Evolutionary conservation across 2,888 invertebrate species (phyloP), one percentile per base, ranked within the genome.

Genomic region (Parnassius mnemosyne): DNA sequence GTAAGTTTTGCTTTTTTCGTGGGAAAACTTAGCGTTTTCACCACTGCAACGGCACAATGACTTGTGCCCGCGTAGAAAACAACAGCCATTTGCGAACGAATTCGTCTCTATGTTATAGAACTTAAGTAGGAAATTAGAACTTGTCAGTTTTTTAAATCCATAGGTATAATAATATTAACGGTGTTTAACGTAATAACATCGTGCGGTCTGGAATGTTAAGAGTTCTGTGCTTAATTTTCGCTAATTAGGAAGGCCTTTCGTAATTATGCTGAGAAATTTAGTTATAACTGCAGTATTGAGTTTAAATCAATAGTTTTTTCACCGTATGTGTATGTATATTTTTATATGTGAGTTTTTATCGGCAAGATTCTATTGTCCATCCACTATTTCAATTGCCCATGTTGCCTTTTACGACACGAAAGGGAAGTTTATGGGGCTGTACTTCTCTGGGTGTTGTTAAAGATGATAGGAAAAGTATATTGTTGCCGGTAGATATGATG

Each of bases 1-100:
- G 77, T 73, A 74, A 79, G 80, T 85, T 89, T 89, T 85, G 85
- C 87, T 88, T 89, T 88, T 89, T 89, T 87, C 88, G 89, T 88
- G 89, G 85, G 90, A 89, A 89, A 80, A 76, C 74, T 70, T 70
- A 69, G 69, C 80, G 83, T 89, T 89, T 89, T 89, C 89, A 85
- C 87, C 79, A 76, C 78, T 78, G 74, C 73, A 69, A 66, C 68
- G 61, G 69, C 75, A 84, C 85, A 87, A 87, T 87, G 81, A 73
- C 72, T 72, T 70, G 68, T 73, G 66, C 64, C 66, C 65, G 67
- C 75, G 66, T 74, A 75, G 69, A 70, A 71, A 71, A 73, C 67
- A 63, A 60, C 67, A 53, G 65, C 65, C 63, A 65, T 68, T 44
- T 75, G 68, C 73, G 63, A 0, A 46, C 62, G 54, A 20, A 44